phyloP scores from a whole-genome alignment of 2,888 invertebrate genomes.

The Sepiola atlantica region DNA sequence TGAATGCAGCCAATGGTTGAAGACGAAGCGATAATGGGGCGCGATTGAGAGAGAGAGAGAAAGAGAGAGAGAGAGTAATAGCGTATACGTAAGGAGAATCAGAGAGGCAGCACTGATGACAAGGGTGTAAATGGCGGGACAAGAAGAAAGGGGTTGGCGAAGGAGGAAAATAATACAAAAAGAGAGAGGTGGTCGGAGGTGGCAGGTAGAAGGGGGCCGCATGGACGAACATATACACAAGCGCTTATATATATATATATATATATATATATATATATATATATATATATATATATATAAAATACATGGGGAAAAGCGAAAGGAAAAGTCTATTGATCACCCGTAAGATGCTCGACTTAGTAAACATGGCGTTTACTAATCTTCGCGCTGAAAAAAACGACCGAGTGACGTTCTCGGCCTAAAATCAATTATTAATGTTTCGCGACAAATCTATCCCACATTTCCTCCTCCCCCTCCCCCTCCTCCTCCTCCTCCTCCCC shows the following conservation, averaged over 20 bases:
- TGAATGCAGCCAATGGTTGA: not conserved
- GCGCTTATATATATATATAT: not conserved
- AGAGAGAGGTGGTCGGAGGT: too few species aligned
- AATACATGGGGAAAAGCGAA: not conserved
- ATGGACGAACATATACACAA: not conserved
- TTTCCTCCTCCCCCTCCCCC: not conserved
- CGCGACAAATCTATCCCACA: not conserved
- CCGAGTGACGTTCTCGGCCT: not conserved
- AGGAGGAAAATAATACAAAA: constrained; percentile 37
- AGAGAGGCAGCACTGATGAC: not conserved
- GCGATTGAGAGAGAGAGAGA: not conserved
- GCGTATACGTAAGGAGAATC: too few species aligned
- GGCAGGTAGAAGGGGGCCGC: too few species aligned
- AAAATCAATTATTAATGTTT: not conserved
- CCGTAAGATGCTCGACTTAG: not conserved
- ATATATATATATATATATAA: not conserved
- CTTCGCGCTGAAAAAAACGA: constrained; percentile 15
- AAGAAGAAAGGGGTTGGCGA: not conserved
- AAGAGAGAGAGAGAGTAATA: not conserved
- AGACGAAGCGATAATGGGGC: not conserved
- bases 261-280: not conserved
- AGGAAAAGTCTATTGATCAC: not conserved
- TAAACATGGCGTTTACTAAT: not conserved
- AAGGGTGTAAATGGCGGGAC: not conserved
- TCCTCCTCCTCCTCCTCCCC: not conserved